phyloP scores from a whole-genome alignment of 2,888 invertebrate genomes.

The Cephonodes hylas region DNA sequence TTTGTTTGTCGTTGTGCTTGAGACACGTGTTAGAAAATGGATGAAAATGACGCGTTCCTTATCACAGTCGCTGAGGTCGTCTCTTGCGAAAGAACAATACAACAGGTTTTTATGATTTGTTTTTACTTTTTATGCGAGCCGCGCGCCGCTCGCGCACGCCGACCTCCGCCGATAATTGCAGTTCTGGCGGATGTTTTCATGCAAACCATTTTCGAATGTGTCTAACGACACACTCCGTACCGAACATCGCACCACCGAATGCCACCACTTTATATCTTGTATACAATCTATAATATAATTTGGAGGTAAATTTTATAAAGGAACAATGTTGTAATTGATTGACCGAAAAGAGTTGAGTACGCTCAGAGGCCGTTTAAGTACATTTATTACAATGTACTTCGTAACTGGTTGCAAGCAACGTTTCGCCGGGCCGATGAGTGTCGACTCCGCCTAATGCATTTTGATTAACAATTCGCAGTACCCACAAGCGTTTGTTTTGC shows the following conservation, averaged over 20 bases:
- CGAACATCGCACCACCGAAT: not conserved
- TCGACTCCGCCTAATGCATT: slow-evolving; percentile 20
- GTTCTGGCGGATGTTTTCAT: slow-evolving; percentile 52
- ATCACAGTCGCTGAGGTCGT: slow-evolving; percentile 60
- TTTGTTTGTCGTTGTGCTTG: slow-evolving; percentile 38
- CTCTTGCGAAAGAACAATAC: slow-evolving; percentile 72
- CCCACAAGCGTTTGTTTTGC: slow-evolving; percentile 41
- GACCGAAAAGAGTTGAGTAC: slow-evolving; percentile 10
- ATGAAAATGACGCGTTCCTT: slow-evolving; percentile 58
- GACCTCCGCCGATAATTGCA: slow-evolving; percentile 36
- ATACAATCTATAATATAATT: not conserved
- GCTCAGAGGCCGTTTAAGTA: slow-evolving; percentile 6
- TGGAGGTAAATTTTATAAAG: not conserved
- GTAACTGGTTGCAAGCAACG: slow-evolving; percentile 9
- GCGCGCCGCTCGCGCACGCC: slow-evolving; percentile 35
- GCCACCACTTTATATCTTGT: not conserved
- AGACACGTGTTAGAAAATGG: slow-evolving; percentile 58
- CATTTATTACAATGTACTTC: slow-evolving; percentile 9
- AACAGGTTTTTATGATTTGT: slow-evolving; percentile 71
- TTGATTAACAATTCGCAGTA: slow-evolving; percentile 52
- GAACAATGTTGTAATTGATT: slow-evolving; percentile 2
- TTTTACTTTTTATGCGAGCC: slow-evolving; percentile 60
- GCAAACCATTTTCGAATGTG: slow-evolving; percentile 28
- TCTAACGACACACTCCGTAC: not conserved
- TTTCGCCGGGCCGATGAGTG: slow-evolving; percentile 13